Evolutionary conservation across 2,888 invertebrate genomes (phyloP), one percentile per base, ranked within the genome.

Genomic region (Euproctis similis): DNA sequence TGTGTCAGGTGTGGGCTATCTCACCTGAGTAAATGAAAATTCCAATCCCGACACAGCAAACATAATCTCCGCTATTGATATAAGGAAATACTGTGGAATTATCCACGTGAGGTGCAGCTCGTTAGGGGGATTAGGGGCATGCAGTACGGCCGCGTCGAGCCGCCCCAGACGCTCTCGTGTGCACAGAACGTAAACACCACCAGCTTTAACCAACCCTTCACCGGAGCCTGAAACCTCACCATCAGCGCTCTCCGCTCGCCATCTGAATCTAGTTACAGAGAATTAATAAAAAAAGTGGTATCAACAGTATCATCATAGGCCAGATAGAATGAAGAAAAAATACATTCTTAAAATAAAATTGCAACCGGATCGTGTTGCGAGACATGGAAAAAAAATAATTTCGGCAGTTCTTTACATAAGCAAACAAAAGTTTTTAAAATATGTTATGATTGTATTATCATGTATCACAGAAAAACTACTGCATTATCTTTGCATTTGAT

Each of bases 1-100:
- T n/a, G n/a, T n/a, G n/a, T n/a, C n/a, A n/a, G n/a, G n/a, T n/a
- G n/a, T 14, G 14, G 6, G 14, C 14, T 21, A 11, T 12, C 11
- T 30, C 22, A 72, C 92, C 86, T 93, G 91, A 2, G 92, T 92
- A 59, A 94, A 95, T 1, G 94, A 91, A 68, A 95, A 95, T 55
- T 92, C 90, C 10, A 94, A 77, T 0, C 94, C 95, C 2, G 94
- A 92, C 4, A 94, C 89, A 1, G 92, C 92, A 59, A 95, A 92
- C 85, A 95, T 88, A 23, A 94, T 90, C 74, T 95, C 95, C 0
- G 92, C 94, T 2, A 90, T 64, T 0, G 94, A 93, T 29, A 95
- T 89, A 7, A 94, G 75, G 17, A 93, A 63, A 60, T 94, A 94
- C 66, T 95, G 94, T 0, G 94, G 94, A 12, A 93, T 71, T 44